Conservation (phyloP, 2,113 vertebrate species). For the Calidris pugnax region DNA sequence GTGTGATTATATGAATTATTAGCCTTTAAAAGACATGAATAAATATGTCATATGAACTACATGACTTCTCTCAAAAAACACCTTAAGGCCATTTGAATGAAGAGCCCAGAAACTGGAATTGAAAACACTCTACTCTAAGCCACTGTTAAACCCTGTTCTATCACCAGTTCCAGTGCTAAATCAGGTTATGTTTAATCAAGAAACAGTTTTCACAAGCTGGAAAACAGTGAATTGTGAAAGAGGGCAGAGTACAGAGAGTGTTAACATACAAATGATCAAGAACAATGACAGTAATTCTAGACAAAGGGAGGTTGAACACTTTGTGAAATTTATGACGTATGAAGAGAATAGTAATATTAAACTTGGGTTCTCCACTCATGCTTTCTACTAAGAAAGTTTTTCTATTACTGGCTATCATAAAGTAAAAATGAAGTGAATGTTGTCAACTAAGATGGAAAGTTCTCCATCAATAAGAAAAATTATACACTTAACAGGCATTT, state of each 20-base stretch:
- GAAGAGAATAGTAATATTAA: not conserved
- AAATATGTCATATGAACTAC: not conserved
- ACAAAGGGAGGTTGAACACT: not conserved
- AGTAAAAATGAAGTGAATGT: not conserved
- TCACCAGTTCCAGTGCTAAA: not conserved
- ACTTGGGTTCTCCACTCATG: not conserved
- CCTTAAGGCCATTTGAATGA: not conserved
- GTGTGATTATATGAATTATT: not conserved
- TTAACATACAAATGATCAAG: not conserved
- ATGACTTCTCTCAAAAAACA: not conserved
- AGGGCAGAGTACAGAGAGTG: not conserved
- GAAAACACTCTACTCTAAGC: not conserved
- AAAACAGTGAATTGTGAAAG: not conserved
- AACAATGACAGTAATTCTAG: not conserved
- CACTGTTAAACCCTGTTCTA: not conserved
- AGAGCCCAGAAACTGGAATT: not conserved
- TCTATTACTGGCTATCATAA: not conserved
- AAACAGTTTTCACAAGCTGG: not conserved
- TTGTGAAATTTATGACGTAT: not conserved
- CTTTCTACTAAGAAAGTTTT: not conserved
- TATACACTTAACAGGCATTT: not conserved
- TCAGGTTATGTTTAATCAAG: not conserved
- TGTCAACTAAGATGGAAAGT: not conserved
- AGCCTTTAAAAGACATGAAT: not conserved
- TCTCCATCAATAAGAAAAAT: not conserved